Conservation (phyloP, 92 coral and sea anemone species). For the Galaxea fascicularis region DNA sequence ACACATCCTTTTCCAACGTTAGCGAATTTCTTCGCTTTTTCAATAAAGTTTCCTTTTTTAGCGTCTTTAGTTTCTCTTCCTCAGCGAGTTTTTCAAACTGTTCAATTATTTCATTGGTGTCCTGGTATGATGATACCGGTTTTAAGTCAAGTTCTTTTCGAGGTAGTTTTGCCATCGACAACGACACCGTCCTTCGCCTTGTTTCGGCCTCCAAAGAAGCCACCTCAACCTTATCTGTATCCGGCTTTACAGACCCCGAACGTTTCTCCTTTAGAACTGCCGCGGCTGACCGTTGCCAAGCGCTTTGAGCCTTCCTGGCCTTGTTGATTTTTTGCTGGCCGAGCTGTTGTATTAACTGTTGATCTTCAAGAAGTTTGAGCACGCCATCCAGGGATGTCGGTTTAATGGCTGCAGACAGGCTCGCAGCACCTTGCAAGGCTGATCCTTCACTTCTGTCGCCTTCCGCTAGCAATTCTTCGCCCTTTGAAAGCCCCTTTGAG, state of each 20-base stretch:
- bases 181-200: slow-evolving; percentile 39
- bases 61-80: slow-evolving; percentile 81
- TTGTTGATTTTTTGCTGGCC: slow-evolving; percentile 72
- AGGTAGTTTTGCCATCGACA: slow-evolving; percentile 5
- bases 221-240: slow-evolving; percentile 46
- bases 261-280: slow-evolving; percentile 79
- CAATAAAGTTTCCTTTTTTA: slow-evolving; percentile 86
- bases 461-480: background rate
- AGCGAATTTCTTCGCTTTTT: slow-evolving; percentile 93
- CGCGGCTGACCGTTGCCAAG: slow-evolving; percentile 91
- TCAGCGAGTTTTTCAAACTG: slow-evolving; percentile 84
- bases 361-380: slow-evolving; percentile 87
- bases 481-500: background rate
- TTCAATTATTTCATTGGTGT: slow-evolving; percentile 73
- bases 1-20: slow-evolving; percentile 83
- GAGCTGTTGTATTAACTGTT: slow-evolving; percentile 81
- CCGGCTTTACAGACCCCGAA: slow-evolving; percentile 62
- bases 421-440: slow-evolving; percentile 1
- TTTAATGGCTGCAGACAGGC: background rate
- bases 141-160: slow-evolving; percentile 29
- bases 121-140: slow-evolving; percentile 10
- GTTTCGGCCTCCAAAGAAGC: slow-evolving; percentile 13
- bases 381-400: slow-evolving; percentile 91
- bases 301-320: slow-evolving; percentile 77
- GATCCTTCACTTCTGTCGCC: slow-evolving; percentile 4